Base-by-base conservation (phyloP, 2,888 invertebrate species). In the Ectemnius continuus region DNA sequence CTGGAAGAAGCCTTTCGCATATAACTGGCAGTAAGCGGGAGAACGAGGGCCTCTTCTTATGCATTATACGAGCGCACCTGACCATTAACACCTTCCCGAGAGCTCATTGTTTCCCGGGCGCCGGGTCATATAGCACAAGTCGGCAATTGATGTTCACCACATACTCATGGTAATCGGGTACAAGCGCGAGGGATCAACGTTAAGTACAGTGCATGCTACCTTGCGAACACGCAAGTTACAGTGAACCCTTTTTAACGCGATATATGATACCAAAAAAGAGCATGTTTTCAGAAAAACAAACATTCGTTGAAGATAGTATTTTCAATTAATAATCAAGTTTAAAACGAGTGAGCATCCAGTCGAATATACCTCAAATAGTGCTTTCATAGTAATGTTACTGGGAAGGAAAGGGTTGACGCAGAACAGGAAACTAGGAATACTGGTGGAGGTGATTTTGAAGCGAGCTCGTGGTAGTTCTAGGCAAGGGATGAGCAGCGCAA, bases 71-170 rank as follows among this genome's bases (percentile, higher is more conserved):
- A 52, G 52, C 52, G 16, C 36, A 52, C 52, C n/a, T 16, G 52
- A 36, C 36, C 52, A 52, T 52, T 52, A 52, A 52, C 52, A 52
- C 52, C 52, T 52, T 4, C 52, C 13, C 52, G n/a, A 14, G 52
- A 14, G 14, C 16, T 16, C 52, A 52, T 52, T 52, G 52, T 52
- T 52, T 52, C 52, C 52, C 2, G 36, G 36, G 36, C 36, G 36
- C 36, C 36, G 36, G 36, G 36, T 36, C 36, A 36, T 36, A 36
- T 36, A 52, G 16, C 52, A 16, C 5, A 13, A 16, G 52, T 16
- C n/a, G 52, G n/a, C 2, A 52, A 5, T 14, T 16, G 52, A 14
- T 16, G 52, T 52, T 52, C 16, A 14, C 16, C 52, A 16, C 14
- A 13, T 52, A 52, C n/a, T 52, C 52, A 16, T 52, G 52, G 52